Percentiles rank a stretch among this genome's conserved stretches.
phyloP scores from a whole-genome alignment of 2,888 invertebrate species.

The Ectemnius cavifrons region DNA sequence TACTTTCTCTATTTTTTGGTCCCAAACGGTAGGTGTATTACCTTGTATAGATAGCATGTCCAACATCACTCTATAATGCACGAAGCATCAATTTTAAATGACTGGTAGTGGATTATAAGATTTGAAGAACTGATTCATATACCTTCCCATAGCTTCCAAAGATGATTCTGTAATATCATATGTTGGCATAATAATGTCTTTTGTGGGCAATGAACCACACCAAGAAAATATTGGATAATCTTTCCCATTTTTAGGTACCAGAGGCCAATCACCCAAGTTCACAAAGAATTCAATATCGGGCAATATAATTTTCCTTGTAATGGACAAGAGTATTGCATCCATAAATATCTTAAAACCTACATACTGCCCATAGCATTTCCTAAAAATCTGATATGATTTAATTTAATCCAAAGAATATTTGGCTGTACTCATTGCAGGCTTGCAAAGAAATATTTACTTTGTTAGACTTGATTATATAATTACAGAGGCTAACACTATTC shows the following conservation, averaged over 20 bases:
- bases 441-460: conserved; percentile 70
- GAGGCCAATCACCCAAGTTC: conserved; percentile 98
- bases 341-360: conserved; percentile 97
- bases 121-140: conserved; percentile 48
- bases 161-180: conserved; percentile 96
- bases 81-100: conserved; percentile 36
- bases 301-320: conserved; percentile 88
- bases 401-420: conserved; percentile 28
- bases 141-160: conserved; percentile 96
- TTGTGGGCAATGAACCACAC: conserved; percentile 93
- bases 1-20: conserved; percentile 85
- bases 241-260: conserved; percentile 81
- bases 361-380: conserved; percentile 95
- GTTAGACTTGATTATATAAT: conserved; percentile 92
- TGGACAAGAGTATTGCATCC: conserved; percentile 90
- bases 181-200: conserved; percentile 95
- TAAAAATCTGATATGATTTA: conserved; percentile 81
- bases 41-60: conserved; percentile 95
- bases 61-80: conserved; percentile 85
- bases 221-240: conserved; percentile 93
- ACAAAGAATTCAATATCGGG: conserved; percentile 94
- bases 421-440: neutral
- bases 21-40: conserved; percentile 86
- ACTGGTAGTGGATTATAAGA: conserved; percentile 9
- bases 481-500: conserved; percentile 91